Evolutionary conservation across 1,140 invertebrate species (phyloP).

Genomic region (Oreohelix idahoensis): DNA sequence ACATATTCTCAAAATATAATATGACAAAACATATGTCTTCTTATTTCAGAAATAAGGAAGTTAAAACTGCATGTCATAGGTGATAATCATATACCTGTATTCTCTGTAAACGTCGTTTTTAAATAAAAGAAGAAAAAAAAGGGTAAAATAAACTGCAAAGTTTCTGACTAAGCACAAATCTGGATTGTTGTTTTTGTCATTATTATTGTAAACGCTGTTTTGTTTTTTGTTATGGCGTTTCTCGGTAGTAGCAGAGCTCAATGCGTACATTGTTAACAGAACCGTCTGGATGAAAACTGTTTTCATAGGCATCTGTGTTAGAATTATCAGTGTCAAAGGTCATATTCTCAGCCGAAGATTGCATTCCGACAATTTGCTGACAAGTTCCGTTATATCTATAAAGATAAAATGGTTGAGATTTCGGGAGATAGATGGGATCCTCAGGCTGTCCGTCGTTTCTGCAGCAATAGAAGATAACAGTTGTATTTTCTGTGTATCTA

Average conservation of each 20-base stretch:
- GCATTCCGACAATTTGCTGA: conserved; percentile 4
- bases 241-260: conserved; percentile 4
- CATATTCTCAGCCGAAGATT: not conserved
- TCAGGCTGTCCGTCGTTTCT: not conserved
- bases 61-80: too few relatives aligned
- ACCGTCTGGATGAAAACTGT: conserved; percentile 11
- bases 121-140: too few relatives aligned
- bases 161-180: too few relatives aligned
- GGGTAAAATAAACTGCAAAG: too few relatives aligned
- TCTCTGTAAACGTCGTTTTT: too few relatives aligned
- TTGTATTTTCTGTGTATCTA: not conserved
- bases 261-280: not conserved
- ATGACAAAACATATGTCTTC: too few relatives aligned
- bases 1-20: too few relatives aligned
- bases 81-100: too few relatives aligned
- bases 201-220: too few relatives aligned
- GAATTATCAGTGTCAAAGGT: conserved; percentile 12
- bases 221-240: not conserved
- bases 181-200: too few relatives aligned
- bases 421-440: not conserved
- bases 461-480: conserved; percentile 7
- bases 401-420: not conserved
- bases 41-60: too few relatives aligned
- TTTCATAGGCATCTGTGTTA: not conserved
- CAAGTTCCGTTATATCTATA: conserved; percentile 25